phyloP scores from a whole-genome alignment of 2,797 vertebrate genomes.

The Darevskia mixta region DNA sequence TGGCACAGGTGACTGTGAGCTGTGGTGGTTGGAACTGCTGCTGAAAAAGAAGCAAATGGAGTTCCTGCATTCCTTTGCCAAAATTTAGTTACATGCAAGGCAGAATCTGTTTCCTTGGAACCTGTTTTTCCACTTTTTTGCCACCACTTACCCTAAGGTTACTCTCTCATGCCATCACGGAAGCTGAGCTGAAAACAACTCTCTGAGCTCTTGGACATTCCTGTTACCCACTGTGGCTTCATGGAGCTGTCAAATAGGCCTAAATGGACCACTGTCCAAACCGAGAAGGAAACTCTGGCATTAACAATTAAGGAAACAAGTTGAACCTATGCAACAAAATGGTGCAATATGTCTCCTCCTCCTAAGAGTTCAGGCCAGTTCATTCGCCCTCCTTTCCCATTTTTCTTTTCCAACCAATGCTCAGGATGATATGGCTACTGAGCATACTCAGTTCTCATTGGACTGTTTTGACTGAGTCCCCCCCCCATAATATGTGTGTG shows the following conservation, averaged over 20 bases:
- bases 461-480: too few species aligned
- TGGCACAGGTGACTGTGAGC: not conserved
- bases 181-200: not conserved
- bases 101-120: not conserved
- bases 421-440: too few species aligned
- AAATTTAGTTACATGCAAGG: not conserved
- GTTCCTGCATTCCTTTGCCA: too few species aligned
- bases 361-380: not conserved
- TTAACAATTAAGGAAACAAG: not conserved
- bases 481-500: too few species aligned
- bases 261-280: not conserved
- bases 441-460: too few species aligned
- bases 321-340: not conserved
- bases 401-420: not conserved
- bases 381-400: not conserved
- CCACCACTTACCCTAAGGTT: not conserved
- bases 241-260: not conserved
- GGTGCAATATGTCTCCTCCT: not conserved
- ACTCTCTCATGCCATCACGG: not conserved
- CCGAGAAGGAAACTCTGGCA: not conserved
- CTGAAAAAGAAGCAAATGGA: not conserved
- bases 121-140: not conserved
- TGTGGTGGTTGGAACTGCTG: too few species aligned
- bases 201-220: not conserved
- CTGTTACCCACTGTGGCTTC: not conserved